These are phyloP conservation scores for Dicyrtomina minuta DNA, from an alignment of 2,888 invertebrate genomes.

Conservation along the genomic window DNA sequence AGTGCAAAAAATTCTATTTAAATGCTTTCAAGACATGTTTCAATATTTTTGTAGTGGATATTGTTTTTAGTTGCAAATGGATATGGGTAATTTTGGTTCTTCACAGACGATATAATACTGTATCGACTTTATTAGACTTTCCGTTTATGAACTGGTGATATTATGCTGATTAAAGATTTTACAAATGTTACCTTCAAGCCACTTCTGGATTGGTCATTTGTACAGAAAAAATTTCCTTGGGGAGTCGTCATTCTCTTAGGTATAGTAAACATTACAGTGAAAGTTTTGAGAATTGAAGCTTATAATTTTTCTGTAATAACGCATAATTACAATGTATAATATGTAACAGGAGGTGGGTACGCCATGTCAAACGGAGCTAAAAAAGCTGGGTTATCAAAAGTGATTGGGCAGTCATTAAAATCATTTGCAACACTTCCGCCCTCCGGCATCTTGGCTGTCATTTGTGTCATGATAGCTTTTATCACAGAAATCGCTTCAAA, in stretches of 20 bases:
- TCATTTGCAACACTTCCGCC: slow-evolving; percentile 22
- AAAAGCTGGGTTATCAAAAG: slow-evolving; percentile 71
- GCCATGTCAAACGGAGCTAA: slow-evolving; percentile 85
- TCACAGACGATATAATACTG: too few relatives aligned
- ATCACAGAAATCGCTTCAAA: slow-evolving; percentile 78
- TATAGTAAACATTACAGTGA: too few relatives aligned
- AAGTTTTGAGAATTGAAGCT: too few relatives aligned
- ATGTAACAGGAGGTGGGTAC: slow-evolving; percentile 74
- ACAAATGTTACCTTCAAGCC: slow-evolving; percentile 27
- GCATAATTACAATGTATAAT: not conserved
- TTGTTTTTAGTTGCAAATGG: too few relatives aligned
- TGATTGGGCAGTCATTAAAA: slow-evolving; percentile 64
- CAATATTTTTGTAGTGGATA: too few relatives aligned
- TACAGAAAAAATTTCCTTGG: slow-evolving; percentile 87
- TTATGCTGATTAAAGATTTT: slow-evolving; percentile 26
- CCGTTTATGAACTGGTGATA: too few relatives aligned
- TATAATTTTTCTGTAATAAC: too few relatives aligned
- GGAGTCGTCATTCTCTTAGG: slow-evolving; percentile 56
- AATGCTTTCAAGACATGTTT: too few relatives aligned
- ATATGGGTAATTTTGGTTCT: too few relatives aligned
- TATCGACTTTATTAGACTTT: too few relatives aligned
- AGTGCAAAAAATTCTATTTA: too few relatives aligned
- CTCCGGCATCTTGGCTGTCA: slow-evolving; percentile 16
- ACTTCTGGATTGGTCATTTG: slow-evolving; percentile 68
- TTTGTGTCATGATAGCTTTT: slow-evolving; percentile 29